Evolutionary conservation across 2,113 vertebrate species (phyloP).

Genomic region (Hippocampus barbouri): DNA sequence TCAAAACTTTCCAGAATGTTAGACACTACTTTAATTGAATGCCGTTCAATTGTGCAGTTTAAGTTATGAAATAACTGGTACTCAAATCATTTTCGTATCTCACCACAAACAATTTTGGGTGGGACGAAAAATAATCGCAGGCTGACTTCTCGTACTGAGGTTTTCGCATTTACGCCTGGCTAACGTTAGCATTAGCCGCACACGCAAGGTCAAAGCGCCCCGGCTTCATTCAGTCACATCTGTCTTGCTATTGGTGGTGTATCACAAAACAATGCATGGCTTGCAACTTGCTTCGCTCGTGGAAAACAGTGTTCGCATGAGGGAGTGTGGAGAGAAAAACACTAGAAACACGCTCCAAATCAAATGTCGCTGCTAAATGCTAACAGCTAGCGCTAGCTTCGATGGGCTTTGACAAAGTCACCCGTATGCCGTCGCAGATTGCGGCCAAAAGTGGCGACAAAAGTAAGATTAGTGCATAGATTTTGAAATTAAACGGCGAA

Average conservation of each 20-base stretch:
- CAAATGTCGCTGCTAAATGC: not conserved
- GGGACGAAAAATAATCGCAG: not conserved
- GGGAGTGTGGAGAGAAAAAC: not conserved
- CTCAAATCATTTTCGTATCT: too few species aligned
- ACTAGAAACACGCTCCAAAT: too few species aligned
- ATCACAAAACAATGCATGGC: not conserved
- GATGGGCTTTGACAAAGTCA: slow-evolving; percentile 45
- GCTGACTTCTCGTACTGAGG: not conserved
- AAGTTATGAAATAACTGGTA: too few species aligned
- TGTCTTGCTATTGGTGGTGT: not conserved
- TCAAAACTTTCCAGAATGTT: too few species aligned
- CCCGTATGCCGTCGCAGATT: not conserved
- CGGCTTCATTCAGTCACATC: not conserved
- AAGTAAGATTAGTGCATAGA: not conserved
- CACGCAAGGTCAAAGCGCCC: slow-evolving; percentile 55
- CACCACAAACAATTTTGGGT: not conserved
- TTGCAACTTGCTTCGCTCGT: too few species aligned
- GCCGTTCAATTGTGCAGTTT: too few species aligned
- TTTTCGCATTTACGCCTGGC: not conserved
- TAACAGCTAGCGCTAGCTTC: slow-evolving; percentile 23
- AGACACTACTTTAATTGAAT: too few species aligned
- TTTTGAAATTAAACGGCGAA: fast-evolving
- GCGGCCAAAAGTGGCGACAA: not conserved
- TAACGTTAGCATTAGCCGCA: slow-evolving; percentile 45
- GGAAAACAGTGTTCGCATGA: not conserved